These are phyloP conservation scores for Acanthisitta chloris DNA, from an alignment of 2,113 vertebrate species.

Conservation along the genomic window DNA sequence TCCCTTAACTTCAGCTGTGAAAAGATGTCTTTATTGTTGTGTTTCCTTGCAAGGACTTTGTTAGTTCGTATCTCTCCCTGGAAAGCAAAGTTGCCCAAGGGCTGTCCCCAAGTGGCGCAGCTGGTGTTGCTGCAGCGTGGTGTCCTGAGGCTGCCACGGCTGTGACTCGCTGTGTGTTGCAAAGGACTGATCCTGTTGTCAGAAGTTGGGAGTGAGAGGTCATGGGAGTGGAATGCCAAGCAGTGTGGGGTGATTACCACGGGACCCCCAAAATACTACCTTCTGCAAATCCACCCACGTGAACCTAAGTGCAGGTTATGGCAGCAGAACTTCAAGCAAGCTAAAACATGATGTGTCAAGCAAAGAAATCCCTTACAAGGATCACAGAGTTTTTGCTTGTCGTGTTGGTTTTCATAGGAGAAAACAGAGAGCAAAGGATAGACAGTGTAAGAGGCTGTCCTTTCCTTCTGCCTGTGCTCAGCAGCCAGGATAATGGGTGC, in stretches of 20 bases:
- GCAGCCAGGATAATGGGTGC: background rate
- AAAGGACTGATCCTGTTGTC: background rate
- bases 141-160: background rate
- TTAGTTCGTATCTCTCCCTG: background rate
- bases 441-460: background rate
- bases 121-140: rapidly evolving
- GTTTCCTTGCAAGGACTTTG: background rate
- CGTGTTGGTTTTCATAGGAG: background rate
- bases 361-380: background rate
- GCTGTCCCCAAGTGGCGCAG: background rate
- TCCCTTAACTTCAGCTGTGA: background rate
- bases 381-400: background rate
- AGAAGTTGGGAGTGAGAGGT: background rate
- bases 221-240: background rate
- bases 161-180: background rate
- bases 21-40: background rate
- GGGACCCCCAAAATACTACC: background rate
- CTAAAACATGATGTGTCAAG: background rate
- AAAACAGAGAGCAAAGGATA: background rate
- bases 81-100: background rate
- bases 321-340: background rate
- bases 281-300: background rate
- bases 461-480: background rate
- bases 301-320: background rate
- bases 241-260: background rate